Evolutionary conservation across 2,797 vertebrate genomes (phyloP).

Genomic region (Phataginus tricuspis): DNA sequence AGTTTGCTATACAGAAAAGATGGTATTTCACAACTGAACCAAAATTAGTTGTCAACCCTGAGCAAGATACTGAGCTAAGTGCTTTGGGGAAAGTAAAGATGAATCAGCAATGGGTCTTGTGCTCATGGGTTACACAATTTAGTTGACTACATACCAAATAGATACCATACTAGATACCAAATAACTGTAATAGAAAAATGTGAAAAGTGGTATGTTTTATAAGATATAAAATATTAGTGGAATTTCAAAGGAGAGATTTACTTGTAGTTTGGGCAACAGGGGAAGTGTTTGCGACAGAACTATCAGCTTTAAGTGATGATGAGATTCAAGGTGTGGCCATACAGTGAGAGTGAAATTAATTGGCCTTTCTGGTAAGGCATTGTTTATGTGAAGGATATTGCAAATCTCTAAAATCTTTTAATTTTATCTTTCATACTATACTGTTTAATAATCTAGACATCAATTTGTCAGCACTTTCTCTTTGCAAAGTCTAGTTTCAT

Average conservation of each 20-base stretch:
- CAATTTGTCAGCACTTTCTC: background rate
- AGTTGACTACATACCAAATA: background rate
- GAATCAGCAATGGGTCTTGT: background rate
- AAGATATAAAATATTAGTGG: background rate
- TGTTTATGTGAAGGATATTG: background rate
- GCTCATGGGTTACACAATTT: background rate
- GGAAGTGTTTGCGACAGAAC: background rate
- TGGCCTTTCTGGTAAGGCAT: background rate
- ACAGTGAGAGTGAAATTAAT: background rate
- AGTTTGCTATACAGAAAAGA: background rate
- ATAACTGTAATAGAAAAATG: background rate
- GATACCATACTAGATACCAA: background rate
- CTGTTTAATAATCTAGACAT: background rate
- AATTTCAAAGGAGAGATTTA: background rate
- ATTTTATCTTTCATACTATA: background rate
- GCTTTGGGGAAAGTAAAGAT: background rate
- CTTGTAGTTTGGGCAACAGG: background rate
- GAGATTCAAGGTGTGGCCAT: background rate
- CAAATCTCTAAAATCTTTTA: background rate
- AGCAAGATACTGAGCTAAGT: background rate
- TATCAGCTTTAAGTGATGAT: background rate
- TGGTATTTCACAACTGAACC: background rate
- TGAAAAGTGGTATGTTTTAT: background rate
- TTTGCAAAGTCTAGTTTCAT: background rate
- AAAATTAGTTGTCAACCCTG: background rate